Evolutionary conservation across 2,113 vertebrate species (phyloP).

Genomic region (Chamaea fasciata): DNA sequence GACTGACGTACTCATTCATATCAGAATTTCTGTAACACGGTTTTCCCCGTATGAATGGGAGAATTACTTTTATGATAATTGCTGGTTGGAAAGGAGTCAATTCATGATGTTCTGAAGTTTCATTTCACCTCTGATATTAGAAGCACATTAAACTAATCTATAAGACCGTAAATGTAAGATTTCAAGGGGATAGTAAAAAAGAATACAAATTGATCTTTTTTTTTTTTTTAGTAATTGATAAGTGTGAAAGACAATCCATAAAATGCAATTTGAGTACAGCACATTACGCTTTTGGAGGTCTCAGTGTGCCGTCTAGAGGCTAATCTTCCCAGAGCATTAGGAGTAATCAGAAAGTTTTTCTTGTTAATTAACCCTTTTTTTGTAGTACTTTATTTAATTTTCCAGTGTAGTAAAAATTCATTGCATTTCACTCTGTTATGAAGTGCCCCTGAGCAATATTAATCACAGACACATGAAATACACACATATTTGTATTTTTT

Average conservation of each 20-base stretch:
- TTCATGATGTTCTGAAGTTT: not conserved
- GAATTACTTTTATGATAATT: not conserved
- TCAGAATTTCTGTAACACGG: not conserved
- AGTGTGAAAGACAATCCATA: not conserved
- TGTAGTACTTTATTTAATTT: not conserved
- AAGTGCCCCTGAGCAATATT: not conserved
- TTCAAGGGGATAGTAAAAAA: not conserved
- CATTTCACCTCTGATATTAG: not conserved
- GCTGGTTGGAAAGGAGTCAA: not conserved
- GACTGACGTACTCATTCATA: not conserved
- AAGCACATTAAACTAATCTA: not conserved
- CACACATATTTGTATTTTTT: not conserved
- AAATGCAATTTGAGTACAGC: not conserved
- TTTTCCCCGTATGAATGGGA: not conserved
- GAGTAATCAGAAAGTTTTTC: not conserved
- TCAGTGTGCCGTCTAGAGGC: not conserved
- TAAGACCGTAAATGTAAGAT: not conserved
- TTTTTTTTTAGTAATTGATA: not conserved
- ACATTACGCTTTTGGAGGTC: not conserved
- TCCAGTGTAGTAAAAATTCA: not conserved
- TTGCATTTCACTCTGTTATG: not conserved
- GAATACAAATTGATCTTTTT: not conserved
- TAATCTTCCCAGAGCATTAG: not conserved
- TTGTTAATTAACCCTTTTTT: not conserved
- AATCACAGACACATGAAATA: not conserved